Base-by-base conservation (phyloP, 2,888 invertebrate species). In the Tetragnatha montana region DNA sequence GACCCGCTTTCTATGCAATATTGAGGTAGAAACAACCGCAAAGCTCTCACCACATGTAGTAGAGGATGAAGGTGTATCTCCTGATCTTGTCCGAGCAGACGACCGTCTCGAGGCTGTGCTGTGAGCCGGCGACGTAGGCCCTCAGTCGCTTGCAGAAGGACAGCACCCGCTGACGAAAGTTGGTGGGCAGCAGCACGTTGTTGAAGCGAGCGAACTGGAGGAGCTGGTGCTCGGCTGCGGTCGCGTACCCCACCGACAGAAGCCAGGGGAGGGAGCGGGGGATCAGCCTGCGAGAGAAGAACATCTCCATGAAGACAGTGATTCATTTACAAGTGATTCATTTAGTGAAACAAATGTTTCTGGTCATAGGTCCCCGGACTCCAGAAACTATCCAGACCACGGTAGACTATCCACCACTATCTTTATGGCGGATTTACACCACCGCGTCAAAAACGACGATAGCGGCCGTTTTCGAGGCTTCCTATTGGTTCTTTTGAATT, bases 151-250 rank as follows among this genome's bases (percentile, higher is more conserved):
- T 91, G 19, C 85, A 91, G 19, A 91, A 73, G 50, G 88, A 89
- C 19, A 91, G 76, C 21, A 92, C 14, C 69, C 91, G 92, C 0
- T 91, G n/a, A 8, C 91, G 87, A 70, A 91, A 92, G 68, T 91
- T 92, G 12, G 83, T 89, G 2, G 91, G 89, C 49, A 92, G 68
- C 60, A 87, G 82, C 19, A 73, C 76, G 12, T 89, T 91, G 80
- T 92, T 92, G 82, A 91, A 91, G 8, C 88, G 71, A 10, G 91
- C 91, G 12, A 91, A 81, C 8, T 88, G 88, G 6, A 91, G 76
- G 74, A 92, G 68, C n/a, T 91, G 86, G n/a, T 91, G 89, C 73
- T 92, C 91, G 4, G 91, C 90, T 49, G 81, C 80, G 14, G 50
- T 71, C 0, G 87, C 81, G 47, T 88, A 90, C 4, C 91, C 89